These are phyloP conservation scores for Crioceris asparagi DNA, from an alignment of 2,888 invertebrate species.

Conservation along the genomic window DNA sequence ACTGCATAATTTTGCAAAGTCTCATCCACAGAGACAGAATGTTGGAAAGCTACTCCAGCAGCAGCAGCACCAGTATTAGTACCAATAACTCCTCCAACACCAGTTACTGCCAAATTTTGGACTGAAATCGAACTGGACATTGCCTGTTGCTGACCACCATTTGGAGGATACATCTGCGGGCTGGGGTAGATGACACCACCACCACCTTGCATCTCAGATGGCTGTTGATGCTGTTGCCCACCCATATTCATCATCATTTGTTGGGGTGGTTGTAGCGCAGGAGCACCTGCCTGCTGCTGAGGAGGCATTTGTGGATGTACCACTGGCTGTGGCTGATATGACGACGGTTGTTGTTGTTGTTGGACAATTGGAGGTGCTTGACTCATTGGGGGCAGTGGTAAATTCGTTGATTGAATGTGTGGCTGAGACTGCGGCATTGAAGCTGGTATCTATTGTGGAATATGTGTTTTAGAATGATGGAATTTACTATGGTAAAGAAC, in stretches of 20 bases:
- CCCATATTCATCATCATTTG: neutral
- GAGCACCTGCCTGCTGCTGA: slow-evolving; percentile 4
- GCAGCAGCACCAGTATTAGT: too few species aligned
- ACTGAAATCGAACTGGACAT: slow-evolving; percentile 24
- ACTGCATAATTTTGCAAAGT: slow-evolving; percentile 21
- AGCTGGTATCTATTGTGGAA: too few species aligned
- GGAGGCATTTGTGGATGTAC: slow-evolving; percentile 10
- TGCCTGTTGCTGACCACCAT: neutral
- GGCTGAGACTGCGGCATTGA: too few species aligned
- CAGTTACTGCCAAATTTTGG: slow-evolving; percentile 22
- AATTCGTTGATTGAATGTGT: too few species aligned
- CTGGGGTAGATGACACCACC: too few species aligned
- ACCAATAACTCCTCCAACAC: slow-evolving; percentile 13
- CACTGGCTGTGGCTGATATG: slow-evolving; percentile 10
- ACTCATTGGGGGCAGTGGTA: slow-evolving; percentile 3
- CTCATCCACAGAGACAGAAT: slow-evolving; percentile 25
- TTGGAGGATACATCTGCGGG: too few species aligned
- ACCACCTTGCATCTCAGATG: too few species aligned
- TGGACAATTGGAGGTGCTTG: slow-evolving; percentile 7
- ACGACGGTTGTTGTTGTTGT: slow-evolving; percentile 2
- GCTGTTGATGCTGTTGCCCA: too few species aligned
- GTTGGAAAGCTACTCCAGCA: too few species aligned
- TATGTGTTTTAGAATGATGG: too few species aligned
- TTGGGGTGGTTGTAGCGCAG: neutral
- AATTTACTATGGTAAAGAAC: too few species aligned